Evolutionary conservation across 2,113 vertebrate genomes (phyloP).

Genomic region (Coregonus clupeaformis): DNA sequence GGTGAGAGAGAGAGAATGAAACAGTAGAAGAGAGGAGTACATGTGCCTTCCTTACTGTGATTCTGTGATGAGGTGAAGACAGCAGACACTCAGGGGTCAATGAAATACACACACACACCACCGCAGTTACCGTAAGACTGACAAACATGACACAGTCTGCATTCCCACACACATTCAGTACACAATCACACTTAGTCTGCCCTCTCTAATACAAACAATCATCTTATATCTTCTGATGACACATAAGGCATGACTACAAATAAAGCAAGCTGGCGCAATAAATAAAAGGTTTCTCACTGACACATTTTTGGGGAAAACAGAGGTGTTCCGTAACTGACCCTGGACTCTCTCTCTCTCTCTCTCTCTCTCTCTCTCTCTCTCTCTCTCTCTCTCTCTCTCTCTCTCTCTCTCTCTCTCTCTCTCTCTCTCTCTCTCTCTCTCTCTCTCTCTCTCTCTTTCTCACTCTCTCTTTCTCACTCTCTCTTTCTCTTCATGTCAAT

Average conservation of each 20-base stretch:
- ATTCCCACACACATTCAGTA: not conserved
- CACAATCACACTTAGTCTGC: not conserved
- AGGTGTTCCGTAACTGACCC: not conserved
- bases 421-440: not conserved
- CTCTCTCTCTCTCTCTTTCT: not conserved
- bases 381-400: too few relatives aligned
- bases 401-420: too few relatives aligned
- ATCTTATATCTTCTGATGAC: not conserved
- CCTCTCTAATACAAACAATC: not conserved
- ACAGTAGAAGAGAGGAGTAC: not conserved
- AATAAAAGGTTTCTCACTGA: not conserved
- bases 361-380: too few relatives aligned
- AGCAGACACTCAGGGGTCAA: too few relatives aligned
- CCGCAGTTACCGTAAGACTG: not conserved
- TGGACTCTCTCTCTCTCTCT: too few relatives aligned
- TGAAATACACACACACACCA: not conserved
- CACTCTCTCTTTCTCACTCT: not conserved
- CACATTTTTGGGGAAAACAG: not conserved
- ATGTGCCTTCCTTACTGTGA: too few relatives aligned
- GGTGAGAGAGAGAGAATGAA: conserved; percentile 5
- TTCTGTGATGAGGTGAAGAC: conserved; percentile 7
- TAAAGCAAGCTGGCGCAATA: too few relatives aligned
- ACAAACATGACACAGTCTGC: not conserved
- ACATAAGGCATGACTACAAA: not conserved
- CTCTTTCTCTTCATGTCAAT: not conserved